Evolutionary conservation across 2,888 invertebrate species (phyloP).

Genomic region (Plebejus argus): DNA sequence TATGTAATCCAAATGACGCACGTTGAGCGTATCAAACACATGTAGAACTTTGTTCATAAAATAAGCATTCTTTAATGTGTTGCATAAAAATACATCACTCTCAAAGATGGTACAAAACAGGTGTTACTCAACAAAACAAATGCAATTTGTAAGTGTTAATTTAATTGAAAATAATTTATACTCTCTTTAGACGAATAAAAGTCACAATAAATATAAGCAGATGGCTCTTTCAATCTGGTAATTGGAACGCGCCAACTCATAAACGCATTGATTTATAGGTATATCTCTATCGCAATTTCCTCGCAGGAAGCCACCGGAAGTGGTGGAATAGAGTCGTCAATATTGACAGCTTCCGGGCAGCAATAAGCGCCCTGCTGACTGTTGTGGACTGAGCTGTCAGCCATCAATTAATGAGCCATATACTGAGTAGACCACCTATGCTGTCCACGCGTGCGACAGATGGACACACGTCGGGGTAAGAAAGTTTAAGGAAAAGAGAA

Average conservation of each 20-base stretch:
- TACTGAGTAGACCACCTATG: slow-evolving; percentile 55
- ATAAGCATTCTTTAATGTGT: not conserved
- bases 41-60: not conserved
- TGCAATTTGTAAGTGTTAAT: not conserved
- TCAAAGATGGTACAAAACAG: not conserved
- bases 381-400: slow-evolving; percentile 74
- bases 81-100: not conserved
- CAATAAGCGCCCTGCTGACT: slow-evolving; percentile 66
- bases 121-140: not conserved
- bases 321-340: slow-evolving; percentile 67
- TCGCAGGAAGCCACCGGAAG: slow-evolving; percentile 54
- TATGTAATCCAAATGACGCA: not conserved
- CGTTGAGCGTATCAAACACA: not conserved
- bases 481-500: not conserved
- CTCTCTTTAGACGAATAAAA: not conserved
- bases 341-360: slow-evolving; percentile 62
- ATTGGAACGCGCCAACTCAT: slow-evolving; percentile 1
- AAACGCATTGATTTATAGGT: slow-evolving; percentile 11
- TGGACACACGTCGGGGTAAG: not conserved
- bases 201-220: slow-evolving; percentile 2
- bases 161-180: not conserved
- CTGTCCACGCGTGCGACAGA: slow-evolving; percentile 22
- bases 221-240: not conserved
- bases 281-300: slow-evolving; percentile 36
- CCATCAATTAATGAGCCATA: slow-evolving; percentile 64